These are phyloP conservation scores for Alviniconcha strummeri DNA, from an alignment of 2,888 invertebrate genomes.

Conservation along the genomic window DNA sequence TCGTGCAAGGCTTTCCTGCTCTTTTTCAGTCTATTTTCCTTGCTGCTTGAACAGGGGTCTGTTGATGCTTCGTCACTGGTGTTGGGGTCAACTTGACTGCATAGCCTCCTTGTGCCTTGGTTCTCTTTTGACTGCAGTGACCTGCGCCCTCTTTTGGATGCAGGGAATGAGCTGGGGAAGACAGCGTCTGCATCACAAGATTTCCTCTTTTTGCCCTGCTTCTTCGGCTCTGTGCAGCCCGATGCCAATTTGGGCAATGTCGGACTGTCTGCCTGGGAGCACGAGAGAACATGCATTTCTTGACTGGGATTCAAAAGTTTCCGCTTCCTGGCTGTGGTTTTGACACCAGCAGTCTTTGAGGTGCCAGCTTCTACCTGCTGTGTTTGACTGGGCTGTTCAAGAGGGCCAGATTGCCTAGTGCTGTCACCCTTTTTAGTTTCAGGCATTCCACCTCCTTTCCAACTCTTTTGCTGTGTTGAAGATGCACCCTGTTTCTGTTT, in stretches of 20 bases:
- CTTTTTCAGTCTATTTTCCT: neutral
- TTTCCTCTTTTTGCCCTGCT: neutral
- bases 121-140: constrained; percentile 14
- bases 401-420: no score
- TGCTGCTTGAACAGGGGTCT: neutral
- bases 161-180: constrained; percentile 10
- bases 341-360: no score
- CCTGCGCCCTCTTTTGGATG: neutral
- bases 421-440: no score
- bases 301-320: constrained; percentile 25
- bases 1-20: neutral
- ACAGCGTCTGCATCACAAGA: constrained; percentile 4
- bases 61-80: neutral
- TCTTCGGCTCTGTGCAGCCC: neutral
- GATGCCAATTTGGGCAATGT: neutral
- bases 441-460: no score
- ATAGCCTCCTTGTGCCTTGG: neutral
- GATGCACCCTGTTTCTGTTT: no score
- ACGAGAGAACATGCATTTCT: constrained; percentile 14
- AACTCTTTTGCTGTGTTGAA: no score
- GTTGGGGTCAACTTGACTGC: neutral
- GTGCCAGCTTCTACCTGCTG: no score
- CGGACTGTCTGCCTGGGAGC: neutral
- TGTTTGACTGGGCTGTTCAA: no score
- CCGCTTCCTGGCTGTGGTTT: constrained; percentile 1